Percentiles rank a stretch among this genome's conserved stretches.
phyloP scores from a whole-genome alignment of 2,797 vertebrate genomes.

The Eidolon dupreanum region DNA sequence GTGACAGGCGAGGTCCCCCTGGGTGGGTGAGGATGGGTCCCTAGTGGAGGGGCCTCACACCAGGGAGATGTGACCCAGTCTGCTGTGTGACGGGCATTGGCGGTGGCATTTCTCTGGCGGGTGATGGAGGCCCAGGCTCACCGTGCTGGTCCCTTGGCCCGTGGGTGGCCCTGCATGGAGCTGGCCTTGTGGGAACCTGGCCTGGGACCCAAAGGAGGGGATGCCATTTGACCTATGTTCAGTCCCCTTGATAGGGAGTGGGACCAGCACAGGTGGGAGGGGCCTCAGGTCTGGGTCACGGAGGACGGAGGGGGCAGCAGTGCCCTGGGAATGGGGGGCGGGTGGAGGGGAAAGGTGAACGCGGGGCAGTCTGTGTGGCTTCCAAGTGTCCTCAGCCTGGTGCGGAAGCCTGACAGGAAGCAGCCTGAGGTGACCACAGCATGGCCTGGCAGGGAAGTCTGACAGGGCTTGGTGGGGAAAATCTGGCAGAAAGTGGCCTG shows the following conservation, averaged over 20 bases:
- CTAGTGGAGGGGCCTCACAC: fast-evolving
- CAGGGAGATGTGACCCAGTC: fast-evolving
- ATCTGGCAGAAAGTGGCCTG: too few relatives aligned
- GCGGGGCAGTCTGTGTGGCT: not conserved
- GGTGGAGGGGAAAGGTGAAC: not conserved
- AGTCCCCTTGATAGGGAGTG: fast-evolving
- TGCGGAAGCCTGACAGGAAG: not conserved
- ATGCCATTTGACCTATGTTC: fast-evolving
- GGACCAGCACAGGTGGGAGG: too few relatives aligned
- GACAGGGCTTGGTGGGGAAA: too few relatives aligned
- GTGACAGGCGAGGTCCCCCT: too few relatives aligned
- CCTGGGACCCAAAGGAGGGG: not conserved
- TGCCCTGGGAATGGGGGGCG: not conserved
- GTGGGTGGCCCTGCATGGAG: fast-evolving
- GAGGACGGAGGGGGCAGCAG: not conserved
- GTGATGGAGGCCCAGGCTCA: not conserved
- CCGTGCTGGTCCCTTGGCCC: fast-evolving
- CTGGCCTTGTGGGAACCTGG: fast-evolving
- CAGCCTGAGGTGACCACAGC: too few relatives aligned
- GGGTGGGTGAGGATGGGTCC: too few relatives aligned
- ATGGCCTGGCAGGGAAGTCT: too few relatives aligned
- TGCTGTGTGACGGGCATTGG: fast-evolving
- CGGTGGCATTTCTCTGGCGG: not conserved
- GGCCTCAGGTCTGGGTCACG: not conserved
- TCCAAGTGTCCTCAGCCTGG: not conserved